Percentiles rank a stretch among this genome's conserved stretches.
Evolutionary conservation across 2,888 invertebrate species (phyloP).

Genomic region (Thelaira solivaga): DNA sequence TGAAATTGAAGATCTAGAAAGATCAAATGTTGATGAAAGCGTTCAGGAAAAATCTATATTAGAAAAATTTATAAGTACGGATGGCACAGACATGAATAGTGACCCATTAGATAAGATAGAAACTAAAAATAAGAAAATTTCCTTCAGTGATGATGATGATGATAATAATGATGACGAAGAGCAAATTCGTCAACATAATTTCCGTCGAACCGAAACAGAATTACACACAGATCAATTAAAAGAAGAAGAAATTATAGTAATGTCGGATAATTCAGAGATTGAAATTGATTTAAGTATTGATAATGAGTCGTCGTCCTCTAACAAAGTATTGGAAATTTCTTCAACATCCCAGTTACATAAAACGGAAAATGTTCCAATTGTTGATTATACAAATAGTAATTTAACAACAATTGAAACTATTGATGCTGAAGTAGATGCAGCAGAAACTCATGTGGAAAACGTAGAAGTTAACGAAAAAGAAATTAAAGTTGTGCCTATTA

Average conservation of each 20-base stretch:
- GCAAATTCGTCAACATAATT: too few species aligned
- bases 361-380: background rate
- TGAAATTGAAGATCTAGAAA: background rate
- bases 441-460: too few species aligned
- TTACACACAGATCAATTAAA: background rate
- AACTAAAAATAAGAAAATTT: background rate
- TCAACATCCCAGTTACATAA: background rate
- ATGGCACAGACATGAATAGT: too few species aligned
- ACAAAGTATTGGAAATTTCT: background rate
- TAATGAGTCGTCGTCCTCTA: background rate
- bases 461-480: too few species aligned
- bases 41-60: conserved; percentile 21
- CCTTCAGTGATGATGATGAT: background rate
- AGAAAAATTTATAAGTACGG: background rate
- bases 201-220: too few species aligned
- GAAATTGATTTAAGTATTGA: background rate
- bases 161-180: too few species aligned
- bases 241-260: background rate
- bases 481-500: background rate
- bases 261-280: background rate
- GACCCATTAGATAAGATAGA: conserved; percentile 2
- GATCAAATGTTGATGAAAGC: background rate
- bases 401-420: background rate
- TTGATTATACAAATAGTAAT: background rate
- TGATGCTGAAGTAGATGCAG: conserved; percentile 9